phyloP scores from a whole-genome alignment of 2,888 invertebrate species.

The Microctonus brassicae region DNA sequence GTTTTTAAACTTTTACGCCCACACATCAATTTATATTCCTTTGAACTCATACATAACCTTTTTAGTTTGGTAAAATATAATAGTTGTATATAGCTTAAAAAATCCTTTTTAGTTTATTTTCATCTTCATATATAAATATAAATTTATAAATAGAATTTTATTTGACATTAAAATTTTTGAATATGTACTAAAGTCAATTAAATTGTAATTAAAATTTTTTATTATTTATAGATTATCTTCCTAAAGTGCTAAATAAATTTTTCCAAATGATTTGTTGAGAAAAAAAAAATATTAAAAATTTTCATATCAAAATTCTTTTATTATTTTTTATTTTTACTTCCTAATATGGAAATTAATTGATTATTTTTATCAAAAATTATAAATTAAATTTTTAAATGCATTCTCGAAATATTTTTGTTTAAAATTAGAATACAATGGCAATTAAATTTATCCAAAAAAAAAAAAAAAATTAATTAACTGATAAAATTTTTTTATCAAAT shows the following conservation, averaged over 20 bases:
- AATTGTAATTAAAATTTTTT: too few relatives aligned
- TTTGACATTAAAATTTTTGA: not conserved
- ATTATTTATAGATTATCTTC: too few relatives aligned
- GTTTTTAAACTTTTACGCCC: not conserved
- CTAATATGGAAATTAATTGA: not conserved
- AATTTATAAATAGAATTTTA: not conserved
- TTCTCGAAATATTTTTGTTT: not conserved
- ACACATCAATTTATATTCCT: not conserved
- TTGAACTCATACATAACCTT: not conserved
- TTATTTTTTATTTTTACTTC: too few relatives aligned
- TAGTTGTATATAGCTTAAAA: not conserved
- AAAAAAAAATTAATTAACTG: too few relatives aligned
- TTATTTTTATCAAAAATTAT: not conserved
- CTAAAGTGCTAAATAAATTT: too few relatives aligned
- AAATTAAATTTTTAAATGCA: not conserved
- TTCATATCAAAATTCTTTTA: too few relatives aligned
- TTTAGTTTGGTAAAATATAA: constrained; percentile 4
- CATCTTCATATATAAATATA: not conserved
- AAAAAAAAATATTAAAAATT: too few relatives aligned
- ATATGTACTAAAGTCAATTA: not conserved
- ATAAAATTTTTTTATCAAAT: too few relatives aligned
- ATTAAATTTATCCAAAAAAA: too few relatives aligned
- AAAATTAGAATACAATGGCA: too few relatives aligned
- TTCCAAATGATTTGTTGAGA: too few relatives aligned
- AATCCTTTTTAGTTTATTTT: not conserved